These are phyloP conservation scores for Anastrepha obliqua DNA, from an alignment of 1,140 invertebrate species.

Conservation along the genomic window DNA sequence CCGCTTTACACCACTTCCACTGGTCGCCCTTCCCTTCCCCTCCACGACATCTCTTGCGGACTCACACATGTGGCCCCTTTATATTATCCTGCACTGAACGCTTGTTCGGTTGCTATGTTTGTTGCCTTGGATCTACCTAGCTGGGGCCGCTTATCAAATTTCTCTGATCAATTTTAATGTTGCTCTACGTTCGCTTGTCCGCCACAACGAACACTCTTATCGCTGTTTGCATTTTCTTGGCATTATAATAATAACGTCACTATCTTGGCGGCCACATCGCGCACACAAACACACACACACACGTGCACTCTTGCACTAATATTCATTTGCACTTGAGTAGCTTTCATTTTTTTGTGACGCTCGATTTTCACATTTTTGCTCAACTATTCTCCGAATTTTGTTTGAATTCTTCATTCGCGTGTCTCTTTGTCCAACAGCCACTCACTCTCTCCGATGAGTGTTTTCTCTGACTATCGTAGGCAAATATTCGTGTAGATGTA, in stretches of 20 bases:
- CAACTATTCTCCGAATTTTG: not conserved
- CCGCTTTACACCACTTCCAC: slow-evolving; percentile 10
- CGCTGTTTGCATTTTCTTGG: slow-evolving; percentile 70
- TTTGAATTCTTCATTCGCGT: not conserved
- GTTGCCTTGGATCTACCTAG: slow-evolving; percentile 61
- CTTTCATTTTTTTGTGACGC: not conserved
- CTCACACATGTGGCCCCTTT: no score
- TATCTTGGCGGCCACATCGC: slow-evolving; percentile 43
- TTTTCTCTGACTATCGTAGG: not conserved
- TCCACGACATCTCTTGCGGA: no score
- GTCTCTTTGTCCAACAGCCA: not conserved
- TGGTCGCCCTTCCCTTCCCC: slow-evolving; percentile 21
- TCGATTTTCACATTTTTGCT: not conserved
- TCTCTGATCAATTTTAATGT: slow-evolving; percentile 71
- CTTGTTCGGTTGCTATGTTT: slow-evolving; percentile 60
- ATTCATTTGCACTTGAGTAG: slow-evolving; percentile 31
- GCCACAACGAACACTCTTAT: slow-evolving; percentile 57
- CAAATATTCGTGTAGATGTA: not conserved
- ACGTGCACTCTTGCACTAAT: not conserved
- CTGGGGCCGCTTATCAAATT: slow-evolving; percentile 60
- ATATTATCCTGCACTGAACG: slow-evolving; percentile 6
- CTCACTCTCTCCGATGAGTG: not conserved
- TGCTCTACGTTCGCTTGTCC: slow-evolving; percentile 59
- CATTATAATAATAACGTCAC: slow-evolving; percentile 57
- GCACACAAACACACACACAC: slow-evolving; percentile 55